Percentiles rank a stretch among this genome's conserved stretches.
phyloP scores from a whole-genome alignment of 1,140 invertebrate species.

The Caenorhabditis inopinata region DNA sequence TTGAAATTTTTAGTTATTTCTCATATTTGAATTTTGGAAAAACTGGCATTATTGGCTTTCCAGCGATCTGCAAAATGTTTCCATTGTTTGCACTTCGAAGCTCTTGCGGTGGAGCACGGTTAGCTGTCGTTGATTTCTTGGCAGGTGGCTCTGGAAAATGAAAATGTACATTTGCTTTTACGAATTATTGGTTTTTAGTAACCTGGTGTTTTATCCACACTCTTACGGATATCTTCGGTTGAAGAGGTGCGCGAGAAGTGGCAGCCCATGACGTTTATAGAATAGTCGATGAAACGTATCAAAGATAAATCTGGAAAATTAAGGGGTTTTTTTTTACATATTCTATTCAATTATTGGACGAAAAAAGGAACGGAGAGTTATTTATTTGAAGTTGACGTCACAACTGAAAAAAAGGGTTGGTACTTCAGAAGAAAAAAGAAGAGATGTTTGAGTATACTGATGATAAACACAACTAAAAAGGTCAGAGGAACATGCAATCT shows the following conservation, averaged over 20 bases:
- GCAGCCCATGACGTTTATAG: neutral
- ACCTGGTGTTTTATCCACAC: neutral
- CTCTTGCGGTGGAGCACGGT: neutral
- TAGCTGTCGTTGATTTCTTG: neutral
- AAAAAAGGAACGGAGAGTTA: too few relatives aligned
- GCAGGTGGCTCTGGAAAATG: neutral
- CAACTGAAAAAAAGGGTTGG: too few relatives aligned
- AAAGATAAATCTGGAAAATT: too few relatives aligned
- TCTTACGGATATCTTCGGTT: slow-evolving; percentile 1
- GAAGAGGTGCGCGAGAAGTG: slow-evolving; percentile 20
- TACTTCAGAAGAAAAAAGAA: too few relatives aligned
- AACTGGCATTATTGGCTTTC: slow-evolving; percentile 21
- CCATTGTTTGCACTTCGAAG: slow-evolving; percentile 14
- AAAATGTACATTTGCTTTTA: neutral
- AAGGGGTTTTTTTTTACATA: too few relatives aligned
- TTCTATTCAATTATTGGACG: too few relatives aligned
- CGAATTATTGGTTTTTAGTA: too few relatives aligned
- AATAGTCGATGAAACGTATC: neutral
- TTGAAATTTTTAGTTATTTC: too few relatives aligned
- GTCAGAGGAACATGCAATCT: slow-evolving; percentile 5
- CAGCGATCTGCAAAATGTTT: neutral
- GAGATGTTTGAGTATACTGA: too few relatives aligned
- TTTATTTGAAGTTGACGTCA: too few relatives aligned
- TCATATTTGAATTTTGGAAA: too few relatives aligned
- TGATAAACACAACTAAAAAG: neutral